Evolutionary conservation across 2,797 vertebrate genomes (phyloP).

Genomic region (Cossypha heuglini): DNA sequence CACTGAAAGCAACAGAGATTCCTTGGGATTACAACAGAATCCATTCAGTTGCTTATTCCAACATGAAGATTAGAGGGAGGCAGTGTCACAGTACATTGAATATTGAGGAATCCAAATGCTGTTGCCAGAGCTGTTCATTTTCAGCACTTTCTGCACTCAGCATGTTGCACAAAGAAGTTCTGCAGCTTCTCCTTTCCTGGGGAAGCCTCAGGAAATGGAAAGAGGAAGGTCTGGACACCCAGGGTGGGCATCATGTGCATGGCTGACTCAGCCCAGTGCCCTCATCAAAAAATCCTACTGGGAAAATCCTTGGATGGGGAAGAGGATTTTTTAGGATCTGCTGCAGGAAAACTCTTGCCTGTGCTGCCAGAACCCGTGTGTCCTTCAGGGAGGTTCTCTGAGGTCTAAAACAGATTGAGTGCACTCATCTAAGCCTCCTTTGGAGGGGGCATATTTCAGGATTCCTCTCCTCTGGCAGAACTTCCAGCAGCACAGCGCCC

Average conservation of each 20-base stretch:
- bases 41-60: neutral
- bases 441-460: accelerated
- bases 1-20: neutral
- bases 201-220: neutral
- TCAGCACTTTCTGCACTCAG: neutral
- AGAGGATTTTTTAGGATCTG: neutral
- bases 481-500: neutral
- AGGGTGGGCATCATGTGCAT: accelerated
- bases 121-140: neutral
- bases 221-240: neutral
- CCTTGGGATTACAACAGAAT: neutral
- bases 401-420: neutral
- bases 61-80: neutral
- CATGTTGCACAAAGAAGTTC: neutral
- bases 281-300: neutral
- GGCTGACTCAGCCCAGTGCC: neutral
- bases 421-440: neutral
- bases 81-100: neutral
- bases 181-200: neutral
- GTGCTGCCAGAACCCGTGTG: accelerated
- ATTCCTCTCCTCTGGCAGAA: neutral
- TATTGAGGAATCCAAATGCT: neutral
- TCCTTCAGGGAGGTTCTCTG: neutral
- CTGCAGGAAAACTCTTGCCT: neutral
- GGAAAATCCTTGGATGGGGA: neutral